Conservation (phyloP, 2,113 vertebrate species). For the Leucosticte australis region DNA sequence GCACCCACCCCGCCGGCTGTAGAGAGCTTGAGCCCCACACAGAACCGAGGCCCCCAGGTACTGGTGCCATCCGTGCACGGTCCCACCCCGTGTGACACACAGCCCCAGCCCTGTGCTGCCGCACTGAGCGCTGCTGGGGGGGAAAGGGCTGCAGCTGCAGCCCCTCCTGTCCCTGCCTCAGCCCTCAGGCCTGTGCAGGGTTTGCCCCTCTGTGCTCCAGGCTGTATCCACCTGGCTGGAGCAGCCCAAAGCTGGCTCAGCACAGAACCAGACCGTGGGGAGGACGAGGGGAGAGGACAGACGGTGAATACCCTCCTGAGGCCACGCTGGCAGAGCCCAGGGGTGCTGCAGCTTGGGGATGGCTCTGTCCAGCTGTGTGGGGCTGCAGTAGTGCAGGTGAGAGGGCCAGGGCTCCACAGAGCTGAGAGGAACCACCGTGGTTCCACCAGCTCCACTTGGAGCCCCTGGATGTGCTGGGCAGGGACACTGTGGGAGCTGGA, state of each 20-base stretch:
- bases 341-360: accelerated
- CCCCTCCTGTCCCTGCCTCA: neutral
- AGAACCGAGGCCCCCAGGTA: neutral
- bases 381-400: accelerated
- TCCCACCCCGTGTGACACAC: neutral
- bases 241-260: neutral
- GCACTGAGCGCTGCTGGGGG: too few relatives aligned
- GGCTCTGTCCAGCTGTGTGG: neutral
- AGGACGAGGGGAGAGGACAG: neutral
- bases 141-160: neutral
- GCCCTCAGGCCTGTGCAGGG: neutral
- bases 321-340: accelerated
- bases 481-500: accelerated
- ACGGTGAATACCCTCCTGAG: accelerated
- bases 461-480: neutral
- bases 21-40: neutral
- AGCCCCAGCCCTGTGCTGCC: neutral
- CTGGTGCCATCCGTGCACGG: accelerated
- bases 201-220: accelerated
- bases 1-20: accelerated
- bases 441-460: neutral
- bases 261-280: accelerated
- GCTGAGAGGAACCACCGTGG: accelerated
- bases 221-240: neutral
- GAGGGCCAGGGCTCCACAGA: too few relatives aligned